Conservation (phyloP, 2,888 invertebrate genomes). For the Aporophyla lueneburgensis region DNA sequence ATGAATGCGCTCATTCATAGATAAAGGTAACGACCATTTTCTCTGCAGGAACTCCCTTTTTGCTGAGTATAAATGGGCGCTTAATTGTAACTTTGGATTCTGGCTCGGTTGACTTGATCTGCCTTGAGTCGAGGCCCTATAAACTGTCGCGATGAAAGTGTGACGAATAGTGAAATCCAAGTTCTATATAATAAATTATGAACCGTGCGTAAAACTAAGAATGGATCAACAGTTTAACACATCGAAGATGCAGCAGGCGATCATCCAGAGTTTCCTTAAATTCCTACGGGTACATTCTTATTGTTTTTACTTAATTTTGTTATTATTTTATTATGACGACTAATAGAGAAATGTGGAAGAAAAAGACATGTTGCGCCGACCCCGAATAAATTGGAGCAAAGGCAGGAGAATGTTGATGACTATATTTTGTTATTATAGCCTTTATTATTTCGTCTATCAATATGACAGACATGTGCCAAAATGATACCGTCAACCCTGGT, state of each 20-base stretch:
- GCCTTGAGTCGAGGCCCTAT: conserved; percentile 50
- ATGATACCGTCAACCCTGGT: neutral
- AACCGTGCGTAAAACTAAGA: conserved; percentile 64
- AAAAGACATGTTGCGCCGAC: too few relatives aligned
- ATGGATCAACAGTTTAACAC: conserved; percentile 71
- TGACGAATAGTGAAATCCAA: conserved; percentile 80
- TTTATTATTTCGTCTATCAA: neutral
- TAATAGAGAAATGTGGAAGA: too few relatives aligned
- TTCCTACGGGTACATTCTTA: conserved; percentile 78
- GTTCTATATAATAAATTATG: conserved; percentile 65
- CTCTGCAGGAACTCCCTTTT: neutral
- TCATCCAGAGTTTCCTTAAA: conserved; percentile 76
- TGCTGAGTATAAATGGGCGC: conserved; percentile 48
- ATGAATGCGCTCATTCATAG: neutral
- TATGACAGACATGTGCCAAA: neutral
- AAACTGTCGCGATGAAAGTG: conserved; percentile 78
- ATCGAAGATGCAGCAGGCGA: conserved; percentile 76
- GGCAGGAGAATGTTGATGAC: neutral
- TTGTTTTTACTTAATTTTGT: conserved; percentile 8
- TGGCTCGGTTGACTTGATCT: conserved; percentile 60
- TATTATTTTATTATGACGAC: too few relatives aligned
- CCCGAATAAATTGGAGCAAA: too few relatives aligned
- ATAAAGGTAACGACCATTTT: neutral
- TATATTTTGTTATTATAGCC: neutral
- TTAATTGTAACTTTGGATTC: conserved; percentile 70